Evolutionary conservation across 2,113 vertebrate species (phyloP), one percentile per base, ranked within the genome.

Genomic region (Leucopsar rothschildi): DNA sequence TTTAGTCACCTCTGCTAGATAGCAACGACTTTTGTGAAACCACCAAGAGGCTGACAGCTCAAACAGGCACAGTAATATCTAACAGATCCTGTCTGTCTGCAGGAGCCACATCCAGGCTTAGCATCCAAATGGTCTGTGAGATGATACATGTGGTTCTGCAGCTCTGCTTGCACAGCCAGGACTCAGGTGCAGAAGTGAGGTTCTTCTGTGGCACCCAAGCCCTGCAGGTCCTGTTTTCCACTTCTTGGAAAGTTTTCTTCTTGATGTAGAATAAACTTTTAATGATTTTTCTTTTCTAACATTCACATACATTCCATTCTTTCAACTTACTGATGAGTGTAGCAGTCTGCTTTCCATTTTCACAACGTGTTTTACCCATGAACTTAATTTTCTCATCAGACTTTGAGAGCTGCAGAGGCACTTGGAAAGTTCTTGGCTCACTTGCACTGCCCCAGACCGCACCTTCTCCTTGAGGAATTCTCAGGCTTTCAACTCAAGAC

Each of bases 391-490:
- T 83, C 82, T n/a, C 31, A 5, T 96, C 92, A 78, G 85, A 94
- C 57, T 78, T 57, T 75, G 82, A 83, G 68, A 95, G 68, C 56
- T 88, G 52, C 87, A 93, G 82, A 93, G 92, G 68, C 82, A 86
- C 84, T 96, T 90, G 79, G 87, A 95, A 81, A 93, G 79, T 79
- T 60, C 82, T 90, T n/a, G 15, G 82, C 85, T 81, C 56, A 49
- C 40, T 68, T 45, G 28, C 0, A 0, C 64, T 95, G 77, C 29
- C 44, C 64, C 44, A 83, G 95, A 94, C 93, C 95, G 88, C 95
- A 96, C 92, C 94, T 96, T 93, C 73, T 95, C 93, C 93, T 96
- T 71, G 68, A 92, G 93, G 96, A 96, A 94, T 96, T 97, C 95
- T 90, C 85, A 90, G 88, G 64, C 96, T 97, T 96, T 97, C 82